Evolutionary conservation across 2,888 invertebrate genomes (phyloP).

Genomic region (Conus canariensis): DNA sequence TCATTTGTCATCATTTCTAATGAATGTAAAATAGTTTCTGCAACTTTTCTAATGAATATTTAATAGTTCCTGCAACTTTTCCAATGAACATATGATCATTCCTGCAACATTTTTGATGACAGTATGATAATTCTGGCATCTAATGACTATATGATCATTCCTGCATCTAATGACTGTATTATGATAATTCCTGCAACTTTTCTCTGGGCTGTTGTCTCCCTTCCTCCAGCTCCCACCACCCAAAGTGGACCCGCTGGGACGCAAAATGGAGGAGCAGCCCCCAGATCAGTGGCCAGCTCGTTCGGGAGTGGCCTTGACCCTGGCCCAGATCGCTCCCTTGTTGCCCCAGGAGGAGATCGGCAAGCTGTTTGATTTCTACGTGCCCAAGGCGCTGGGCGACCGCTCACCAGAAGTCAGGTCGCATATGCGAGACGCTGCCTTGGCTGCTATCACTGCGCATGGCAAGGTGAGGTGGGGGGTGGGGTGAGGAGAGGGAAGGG

Average conservation of each 20-base stretch:
- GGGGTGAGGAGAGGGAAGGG: background rate
- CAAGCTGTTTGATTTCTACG: conserved; percentile 80
- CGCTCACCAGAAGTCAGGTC: conserved; percentile 89
- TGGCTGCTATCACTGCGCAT: conserved; percentile 93
- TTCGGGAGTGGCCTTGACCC: conserved; percentile 91
- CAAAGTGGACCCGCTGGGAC: conserved; percentile 92
- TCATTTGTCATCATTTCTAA: background rate
- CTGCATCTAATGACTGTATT: background rate
- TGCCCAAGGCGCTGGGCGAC: conserved; percentile 92
- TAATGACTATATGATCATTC: no score
- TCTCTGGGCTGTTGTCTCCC: no score
- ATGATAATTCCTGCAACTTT: background rate
- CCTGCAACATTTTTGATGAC: no score
- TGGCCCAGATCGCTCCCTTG: conserved; percentile 89
- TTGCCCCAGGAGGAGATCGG: conserved; percentile 86
- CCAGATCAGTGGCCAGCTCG: conserved; percentile 95
- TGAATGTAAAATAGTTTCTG: no score
- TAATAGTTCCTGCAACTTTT: no score
- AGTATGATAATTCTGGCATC: no score
- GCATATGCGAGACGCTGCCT: conserved; percentile 96
- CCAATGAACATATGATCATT: no score
- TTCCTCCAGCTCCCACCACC: conserved; percentile 76
- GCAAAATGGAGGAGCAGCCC: conserved; percentile 88
- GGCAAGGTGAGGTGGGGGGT: conserved; percentile 85
- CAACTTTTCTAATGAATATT: no score